Base-by-base conservation (phyloP, 2,797 vertebrate genomes). In the Allobates femoralis region DNA sequence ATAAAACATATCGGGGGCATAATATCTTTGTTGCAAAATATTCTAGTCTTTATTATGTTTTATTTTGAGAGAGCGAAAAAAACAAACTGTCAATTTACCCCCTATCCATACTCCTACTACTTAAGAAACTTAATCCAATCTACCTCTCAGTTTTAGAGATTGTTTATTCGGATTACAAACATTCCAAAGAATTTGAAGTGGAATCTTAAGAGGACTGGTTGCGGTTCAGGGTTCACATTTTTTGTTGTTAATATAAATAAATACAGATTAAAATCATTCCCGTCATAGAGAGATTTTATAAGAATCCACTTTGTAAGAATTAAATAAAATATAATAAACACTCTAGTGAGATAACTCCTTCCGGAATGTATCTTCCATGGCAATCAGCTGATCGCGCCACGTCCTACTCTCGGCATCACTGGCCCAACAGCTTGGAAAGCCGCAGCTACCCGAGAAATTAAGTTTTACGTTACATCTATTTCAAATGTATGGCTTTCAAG, bases 101-200 rank as follows among this genome's bases (percentile, higher is more conserved):
- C 51, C 32, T 37, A 26, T 3, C 2, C 23, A 50, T 41, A 46
- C 23, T 50, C 23, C 15, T 46, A 15, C 37, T 16, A 26, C 37
- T 74, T 32, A 34, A 53, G 32, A 19, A 75, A 75, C 11, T 3
- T 37, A 37, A 78, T 78, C 19, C 30, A 78, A 37, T 78, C 14
- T 12, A 18, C 21, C n/a, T 32, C 53, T 34, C 7, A 4, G 28
- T 58, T 46, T 46, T 58, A 55, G n/a, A 55, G 51, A 58, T 58
- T 37, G 32, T 78, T 34, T 60, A 60, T 78, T 78, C 32, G 7
- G 19, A 78, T 78, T 37, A 78, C 50, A 58, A 37, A 58, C 30
- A 78, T 53, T 37, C 10, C 55, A 41, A 37, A 37, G 55, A 37
- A 78, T 34, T 56, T 32, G 5, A 58, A 78, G 55, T 78, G 30